These are phyloP conservation scores for Lepus europaeus DNA, from an alignment of 2,113 vertebrate species.

Conservation along the genomic window DNA sequence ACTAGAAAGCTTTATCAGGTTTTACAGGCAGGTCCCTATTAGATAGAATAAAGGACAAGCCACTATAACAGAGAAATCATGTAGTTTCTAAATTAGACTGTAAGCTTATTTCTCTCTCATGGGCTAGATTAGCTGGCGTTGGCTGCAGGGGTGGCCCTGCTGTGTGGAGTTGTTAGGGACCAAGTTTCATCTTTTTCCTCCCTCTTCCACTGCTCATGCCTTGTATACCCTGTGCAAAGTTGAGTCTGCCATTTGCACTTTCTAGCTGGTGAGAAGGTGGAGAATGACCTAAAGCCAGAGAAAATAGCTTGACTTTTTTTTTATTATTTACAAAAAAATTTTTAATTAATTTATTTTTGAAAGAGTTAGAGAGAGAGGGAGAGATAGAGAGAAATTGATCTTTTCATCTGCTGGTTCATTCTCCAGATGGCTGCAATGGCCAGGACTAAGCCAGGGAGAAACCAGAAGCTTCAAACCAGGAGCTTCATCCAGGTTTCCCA, in stretches of 20 bases:
- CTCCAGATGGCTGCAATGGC: too few species aligned
- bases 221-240: background rate
- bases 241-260: background rate
- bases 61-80: background rate
- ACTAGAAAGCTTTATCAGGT: conserved; percentile 37
- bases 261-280: background rate
- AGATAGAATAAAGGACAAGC: conserved; percentile 3
- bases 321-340: too few species aligned
- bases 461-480: too few species aligned
- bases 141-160: background rate
- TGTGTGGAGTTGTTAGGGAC: background rate
- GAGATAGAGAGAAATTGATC: too few species aligned
- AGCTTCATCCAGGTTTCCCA: too few species aligned
- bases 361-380: too few species aligned
- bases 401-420: too few species aligned
- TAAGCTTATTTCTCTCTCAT: background rate
- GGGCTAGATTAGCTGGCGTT: background rate
- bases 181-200: background rate
- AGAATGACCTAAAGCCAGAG: background rate
- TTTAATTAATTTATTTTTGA: too few species aligned
- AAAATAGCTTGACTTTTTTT: background rate
- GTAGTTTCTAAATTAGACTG: conserved; percentile 15
- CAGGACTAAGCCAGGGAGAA: too few species aligned
- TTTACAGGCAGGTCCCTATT: conserved; percentile 10
- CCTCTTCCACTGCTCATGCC: background rate